Percentiles rank a stretch among this genome's conserved stretches.
phyloP scores from a whole-genome alignment of 1,140 invertebrate genomes.

The Harpegnathos saltator region DNA sequence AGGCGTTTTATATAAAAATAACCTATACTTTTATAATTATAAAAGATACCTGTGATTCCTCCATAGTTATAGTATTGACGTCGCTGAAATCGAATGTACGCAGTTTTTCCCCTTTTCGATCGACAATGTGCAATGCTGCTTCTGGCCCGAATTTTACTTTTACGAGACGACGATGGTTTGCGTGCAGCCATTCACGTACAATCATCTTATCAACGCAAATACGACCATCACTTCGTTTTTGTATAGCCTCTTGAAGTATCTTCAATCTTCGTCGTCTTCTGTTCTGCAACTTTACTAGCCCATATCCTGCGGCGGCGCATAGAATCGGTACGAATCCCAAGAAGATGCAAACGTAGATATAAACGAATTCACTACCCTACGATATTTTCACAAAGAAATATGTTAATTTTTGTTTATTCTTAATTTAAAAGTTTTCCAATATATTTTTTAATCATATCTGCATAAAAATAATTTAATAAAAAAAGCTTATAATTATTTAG shows the following conservation, averaged over 20 bases:
- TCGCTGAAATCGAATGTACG: slow-evolving; percentile 92
- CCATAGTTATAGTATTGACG: slow-evolving; percentile 92
- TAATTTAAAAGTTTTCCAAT: background rate
- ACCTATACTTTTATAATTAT: background rate
- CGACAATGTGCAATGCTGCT: slow-evolving; percentile 93
- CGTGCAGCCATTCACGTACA: slow-evolving; percentile 97
- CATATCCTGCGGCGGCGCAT: slow-evolving; percentile 96
- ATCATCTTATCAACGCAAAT: slow-evolving; percentile 96
- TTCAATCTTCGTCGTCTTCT: slow-evolving; percentile 92
- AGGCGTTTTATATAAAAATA: background rate
- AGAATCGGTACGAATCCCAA: slow-evolving; percentile 96
- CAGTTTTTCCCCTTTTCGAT: slow-evolving; percentile 95
- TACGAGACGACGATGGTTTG: slow-evolving; percentile 95
- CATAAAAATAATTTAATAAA: too few species aligned
- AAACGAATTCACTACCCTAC: slow-evolving; percentile 97
- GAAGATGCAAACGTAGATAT: slow-evolving; percentile 97
- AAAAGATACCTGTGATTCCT: slow-evolving; percentile 89
- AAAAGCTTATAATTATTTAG: too few species aligned
- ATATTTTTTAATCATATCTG: background rate
- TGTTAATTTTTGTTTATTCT: background rate
- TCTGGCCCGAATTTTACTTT: slow-evolving; percentile 96
- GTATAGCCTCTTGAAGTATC: slow-evolving; percentile 93
- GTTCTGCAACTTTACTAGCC: slow-evolving; percentile 96
- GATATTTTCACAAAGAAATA: background rate
- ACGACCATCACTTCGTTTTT: slow-evolving; percentile 87